A percentile compares a stretch with the other conserved stretches of the same genome.
phyloP scores from a whole-genome alignment of 2,797 vertebrate genomes.

The Channa striata region DNA sequence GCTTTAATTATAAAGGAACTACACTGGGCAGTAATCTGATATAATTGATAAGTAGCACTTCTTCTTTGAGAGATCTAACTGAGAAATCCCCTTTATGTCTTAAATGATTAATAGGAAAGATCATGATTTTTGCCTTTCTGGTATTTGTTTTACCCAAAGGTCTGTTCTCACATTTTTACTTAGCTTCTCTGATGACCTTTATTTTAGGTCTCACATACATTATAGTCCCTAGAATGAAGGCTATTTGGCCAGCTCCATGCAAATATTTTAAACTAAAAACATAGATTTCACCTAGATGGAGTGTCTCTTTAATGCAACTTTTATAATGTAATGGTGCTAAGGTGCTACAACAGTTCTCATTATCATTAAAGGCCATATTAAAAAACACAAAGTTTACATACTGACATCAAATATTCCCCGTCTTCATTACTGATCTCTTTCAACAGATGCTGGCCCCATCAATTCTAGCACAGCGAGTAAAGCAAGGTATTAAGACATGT shows the following conservation, averaged over 20 bases:
- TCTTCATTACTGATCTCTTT: constrained; percentile 43
- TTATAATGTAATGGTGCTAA: too few species aligned
- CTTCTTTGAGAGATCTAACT: constrained; percentile 9
- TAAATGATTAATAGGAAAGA: too few species aligned
- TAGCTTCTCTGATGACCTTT: too few species aligned
- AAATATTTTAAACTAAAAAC: too few species aligned
- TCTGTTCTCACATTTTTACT: background rate
- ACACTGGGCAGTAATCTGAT: background rate
- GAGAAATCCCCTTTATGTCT: background rate
- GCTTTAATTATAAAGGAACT: constrained; percentile 15
- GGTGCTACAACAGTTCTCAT: background rate
- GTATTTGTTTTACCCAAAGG: background rate
- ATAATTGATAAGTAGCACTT: background rate
- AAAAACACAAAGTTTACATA: constrained; percentile 15
- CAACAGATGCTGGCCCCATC: constrained; percentile 50
- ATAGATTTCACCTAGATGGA: too few species aligned
- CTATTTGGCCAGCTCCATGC: too few species aligned
- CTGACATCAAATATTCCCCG: constrained; percentile 31
- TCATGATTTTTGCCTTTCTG: background rate
- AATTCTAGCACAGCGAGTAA: constrained; percentile 51
- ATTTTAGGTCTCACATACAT: too few species aligned
- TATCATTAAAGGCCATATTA: constrained; percentile 1
- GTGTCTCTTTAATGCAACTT: too few species aligned
- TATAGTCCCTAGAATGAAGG: too few species aligned
- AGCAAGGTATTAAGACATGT: constrained; percentile 36